Conservation (phyloP, 1,140 invertebrate species). For the Megathymus violae region DNA sequence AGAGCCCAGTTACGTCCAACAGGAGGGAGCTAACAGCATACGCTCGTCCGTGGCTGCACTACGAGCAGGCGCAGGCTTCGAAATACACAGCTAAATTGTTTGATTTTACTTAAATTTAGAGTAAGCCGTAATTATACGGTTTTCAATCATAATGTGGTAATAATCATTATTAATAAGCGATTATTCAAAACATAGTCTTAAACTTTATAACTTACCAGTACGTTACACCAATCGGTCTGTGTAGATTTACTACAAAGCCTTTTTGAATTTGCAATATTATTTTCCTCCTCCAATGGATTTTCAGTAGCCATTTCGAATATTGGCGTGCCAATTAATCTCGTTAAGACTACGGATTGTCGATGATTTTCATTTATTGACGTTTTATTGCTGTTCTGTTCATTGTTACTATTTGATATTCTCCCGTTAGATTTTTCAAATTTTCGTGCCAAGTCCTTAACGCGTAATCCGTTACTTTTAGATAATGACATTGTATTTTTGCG, state of each 20-base stretch:
- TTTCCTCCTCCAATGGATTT: neutral
- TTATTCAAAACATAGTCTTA: neutral
- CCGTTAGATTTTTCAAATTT: slow-evolving; percentile 15
- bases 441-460: slow-evolving; percentile 14
- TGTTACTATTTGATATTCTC: neutral
- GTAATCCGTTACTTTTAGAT: slow-evolving; percentile 6
- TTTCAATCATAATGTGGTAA: too few relatives aligned
- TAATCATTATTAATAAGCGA: too few relatives aligned
- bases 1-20: too few relatives aligned
- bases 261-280: neutral
- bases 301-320: neutral
- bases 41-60: too few relatives aligned
- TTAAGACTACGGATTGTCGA: neutral
- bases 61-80: too few relatives aligned
- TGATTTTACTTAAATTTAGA: too few relatives aligned
- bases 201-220: slow-evolving; percentile 46
- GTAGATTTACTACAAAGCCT: slow-evolving; percentile 34
- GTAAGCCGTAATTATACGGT: too few relatives aligned
- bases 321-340: slow-evolving; percentile 1
- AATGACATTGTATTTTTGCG: neutral
- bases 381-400: slow-evolving; percentile 6
- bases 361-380: neutral
- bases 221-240: slow-evolving; percentile 52
- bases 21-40: too few relatives aligned
- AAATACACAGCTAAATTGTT: too few relatives aligned